Conservation (phyloP, 1,140 invertebrate species). For the Leptestheria dahalacensis region DNA sequence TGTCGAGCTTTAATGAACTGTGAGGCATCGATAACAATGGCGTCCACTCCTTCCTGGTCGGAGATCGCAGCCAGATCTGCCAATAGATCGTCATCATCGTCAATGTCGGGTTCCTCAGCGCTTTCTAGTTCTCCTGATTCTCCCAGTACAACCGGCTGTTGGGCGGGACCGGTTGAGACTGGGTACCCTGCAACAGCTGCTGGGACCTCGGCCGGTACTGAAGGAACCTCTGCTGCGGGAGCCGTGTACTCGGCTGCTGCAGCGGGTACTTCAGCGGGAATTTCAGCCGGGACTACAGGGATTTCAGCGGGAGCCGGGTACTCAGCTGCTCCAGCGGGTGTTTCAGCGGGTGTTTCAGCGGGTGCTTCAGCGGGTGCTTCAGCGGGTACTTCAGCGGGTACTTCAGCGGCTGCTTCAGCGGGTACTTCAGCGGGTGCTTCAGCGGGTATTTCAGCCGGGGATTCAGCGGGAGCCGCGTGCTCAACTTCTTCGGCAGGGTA, state of each 20-base stretch:
- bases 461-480: neutral
- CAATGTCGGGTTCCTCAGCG: neutral
- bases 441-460: neutral
- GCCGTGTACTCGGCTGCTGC: too few species aligned
- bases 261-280: too few species aligned
- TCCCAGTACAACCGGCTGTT: too few species aligned
- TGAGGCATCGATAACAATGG: neutral
- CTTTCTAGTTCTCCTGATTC: neutral
- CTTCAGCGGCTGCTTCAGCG: too few species aligned
- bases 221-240: too few species aligned
- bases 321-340: neutral
- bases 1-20: neutral
- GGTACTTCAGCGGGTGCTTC: neutral
- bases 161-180: too few species aligned
- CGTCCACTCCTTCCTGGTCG: neutral
- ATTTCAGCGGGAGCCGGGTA: neutral
- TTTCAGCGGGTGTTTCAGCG: too few species aligned
- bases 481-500: neutral
- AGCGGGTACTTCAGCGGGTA: too few species aligned
- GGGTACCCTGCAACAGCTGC: too few species aligned
- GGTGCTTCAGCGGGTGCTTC: too few species aligned
- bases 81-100: neutral
- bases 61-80: neutral
- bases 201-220: too few species aligned
- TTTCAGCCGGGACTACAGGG: neutral